Evolutionary conservation across 2,888 invertebrate genomes (phyloP), one percentile per base, ranked within the genome.

Genomic region (Leptinotarsa juncta): DNA sequence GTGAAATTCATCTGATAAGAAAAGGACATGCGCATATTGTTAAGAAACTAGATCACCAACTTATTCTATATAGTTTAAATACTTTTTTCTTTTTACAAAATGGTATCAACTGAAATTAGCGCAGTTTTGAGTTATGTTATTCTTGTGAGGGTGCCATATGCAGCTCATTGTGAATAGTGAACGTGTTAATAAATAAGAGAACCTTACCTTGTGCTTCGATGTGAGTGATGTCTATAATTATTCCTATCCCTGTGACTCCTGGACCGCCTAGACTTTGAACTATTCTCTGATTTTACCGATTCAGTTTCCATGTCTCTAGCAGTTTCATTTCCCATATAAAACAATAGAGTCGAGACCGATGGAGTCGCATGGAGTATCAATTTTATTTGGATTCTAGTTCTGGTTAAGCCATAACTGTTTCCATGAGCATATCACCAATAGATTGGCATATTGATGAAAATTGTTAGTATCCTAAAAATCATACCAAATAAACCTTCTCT

Each of bases 241-340:
- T 87, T 88, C 77, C 89, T 86, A 77, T 88, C 87, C 70, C 90
- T 85, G 82, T 93, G 91, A 82, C 89, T 89, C 57, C 93, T 91
- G 80, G 93, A 93, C 77, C 93, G 91, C 87, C 93, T 90, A 70
- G 93, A 94, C 85, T 95, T 93, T 86, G 95, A 93, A 89, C 96
- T 97, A 85, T 96, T 92, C 89, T 97, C 97, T 72, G 97, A 97
- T 87, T 96, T 94, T 84, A 97, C 94, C 83, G 97, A 97, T 90
- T 97, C 97, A 84, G 96, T 96, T 91, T 97, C 97, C 96, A 96
- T 96, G 88, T 89, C 90, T 88, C 88, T 86, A 82, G 88, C 87
- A 85, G 87, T 88, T 84, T 88, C 88, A 86, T 88, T 89, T 88
- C 89, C 89, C 89, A 88, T 88, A 79, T 42, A 62, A 32, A 26